Base-by-base conservation (phyloP, 2,113 vertebrate genomes). In the Cacatua alba region DNA sequence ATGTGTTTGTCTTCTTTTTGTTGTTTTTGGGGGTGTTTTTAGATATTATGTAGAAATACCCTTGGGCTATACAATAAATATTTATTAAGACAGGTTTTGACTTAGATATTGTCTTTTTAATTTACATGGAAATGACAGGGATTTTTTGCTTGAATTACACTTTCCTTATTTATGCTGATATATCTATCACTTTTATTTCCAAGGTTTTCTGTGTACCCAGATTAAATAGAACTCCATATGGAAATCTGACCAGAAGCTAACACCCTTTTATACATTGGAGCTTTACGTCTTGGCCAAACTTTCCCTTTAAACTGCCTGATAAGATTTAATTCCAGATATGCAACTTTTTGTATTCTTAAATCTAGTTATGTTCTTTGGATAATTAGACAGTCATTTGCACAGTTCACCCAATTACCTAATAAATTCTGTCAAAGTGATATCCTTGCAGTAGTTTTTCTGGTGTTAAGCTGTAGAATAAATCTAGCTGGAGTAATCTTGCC, bases 321-420 rank as follows among this genome's bases (percentile, higher is more conserved):
- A 86, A 55, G 9, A 79, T 76, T 75, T 52, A 72, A 52, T 60
- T 90, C 26, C 31, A 43, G 21, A 82, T 52, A 33, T 90, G 8
- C 26, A 83, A 18, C 14, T 92, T 79, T 94, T 79, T 90, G 9
- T 90, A 46, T 88, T 92, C 44, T 37, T 60, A 94, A 87, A 95
- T 78, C 77, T 90, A 82, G 33, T 94, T 86, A 59, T n/a, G 10
- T 78, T 72, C 48, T 69, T 51, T 25, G 9, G 49, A 64, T 95
- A 94, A 70, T 95, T 88, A 91, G 94, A 60, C 5, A n/a, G 4
- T 62, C 5, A 53, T 95, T 92, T 94, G 33, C 62, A 90, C 88
- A 92, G 79, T 64, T 95, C 57, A 91, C n/a, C 57, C 19, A 91
- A 91, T 90, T 93, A 63, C 23, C 37, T 86, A 79, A 94, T 84